Evolutionary conservation across 2,113 vertebrate species (phyloP), one percentile per base, ranked within the genome.

Genomic region (Neoarius graeffei): DNA sequence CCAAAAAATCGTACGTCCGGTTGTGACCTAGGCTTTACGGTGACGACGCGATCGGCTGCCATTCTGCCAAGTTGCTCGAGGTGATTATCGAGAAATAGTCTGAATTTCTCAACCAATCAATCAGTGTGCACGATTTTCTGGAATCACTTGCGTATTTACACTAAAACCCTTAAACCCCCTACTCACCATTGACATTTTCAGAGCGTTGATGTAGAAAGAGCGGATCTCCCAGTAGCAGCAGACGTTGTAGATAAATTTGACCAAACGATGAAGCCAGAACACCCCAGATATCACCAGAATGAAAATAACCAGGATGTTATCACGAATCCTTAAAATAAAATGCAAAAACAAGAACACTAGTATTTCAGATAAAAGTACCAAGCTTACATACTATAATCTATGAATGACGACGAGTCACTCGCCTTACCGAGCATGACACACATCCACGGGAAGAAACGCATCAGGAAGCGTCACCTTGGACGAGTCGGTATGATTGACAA

Each of bases 211-310:
- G 92, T 99, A 99, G 91, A 99, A 99, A 56, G 97, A 97, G 84
- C 98, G 95, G 91, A 99, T 99, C 93, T 99, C 98, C 98, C 98
- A 99, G 91, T 99, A 99, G 94, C 98, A 99, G 94, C 98, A 99
- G 88, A 99, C 95, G 25, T 99, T 99, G 94, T 99, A 99, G 92
- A 99, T 95, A 92, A 99, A 99, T 92, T 99, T 99, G 89, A 99
- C 90, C 0, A 99, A 95, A 30, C 98, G 96, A 90, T 99, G 98
- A 35, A 99, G 92, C 98, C 98, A 99, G 94, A 99, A 99, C 90
- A 99, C 96, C 13, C 96, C 97, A 5, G 98, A 98, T 77, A 99
- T 96, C 57, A 97, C 93, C 92, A 99, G 91, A 89, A 99, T 96
- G 87, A 97, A 98, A 80, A 98, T 97, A 59, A 97, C 97, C 77